Evolutionary conservation across 2,797 vertebrate genomes (phyloP), one percentile per base, ranked within the genome.

Genomic region (Chloroceryle inda): DNA sequence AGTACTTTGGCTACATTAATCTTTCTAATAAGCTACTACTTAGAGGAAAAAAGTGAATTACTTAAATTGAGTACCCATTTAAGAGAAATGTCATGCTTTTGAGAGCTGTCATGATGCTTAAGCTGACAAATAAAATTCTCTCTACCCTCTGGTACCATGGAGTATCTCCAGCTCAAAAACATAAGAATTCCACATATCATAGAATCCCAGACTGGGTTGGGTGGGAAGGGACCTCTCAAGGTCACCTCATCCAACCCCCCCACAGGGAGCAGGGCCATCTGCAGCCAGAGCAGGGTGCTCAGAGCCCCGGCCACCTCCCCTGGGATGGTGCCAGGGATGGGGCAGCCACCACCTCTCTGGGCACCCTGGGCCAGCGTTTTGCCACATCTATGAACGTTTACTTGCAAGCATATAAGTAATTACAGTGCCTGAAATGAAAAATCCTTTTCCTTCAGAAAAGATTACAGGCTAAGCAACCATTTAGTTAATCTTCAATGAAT

Each of bases 401-500:
- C 50, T 29, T 52, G 50, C 50, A 52, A 52, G 27, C 49, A 72
- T 58, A 50, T 69, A 55, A 92, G 22, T 37, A 94, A 93, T 72
- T 75, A 87, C 22, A 91, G 76, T 50, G 53, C 38, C 64, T 88
- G 87, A 96, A 97, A 91, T 24, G 38, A 95, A 84, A 94, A 80
- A 38, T 73, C 33, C 53, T 94, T 92, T 92, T 63, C 24, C 14
- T 91, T 87, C 77, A 63, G 59, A 85, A 89, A 86, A 85, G 13
- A 62, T 93, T 37, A 71, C 49, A 74, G 50, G 45, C 64, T 96
- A 92, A 94, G 61, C 62, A 97, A 94, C 85, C 12, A 83, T 96
- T 94, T 96, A 66, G 44, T 56, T 83, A 76, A 73, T 76, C 73
- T 67, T 88, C 87, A 95, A 21, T 40, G 27, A 93, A 40, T 21